Evolutionary conservation across 2,797 vertebrate species (phyloP), one percentile per base, ranked within the genome.

Genomic region (Pteronotus mesoamericanus): DNA sequence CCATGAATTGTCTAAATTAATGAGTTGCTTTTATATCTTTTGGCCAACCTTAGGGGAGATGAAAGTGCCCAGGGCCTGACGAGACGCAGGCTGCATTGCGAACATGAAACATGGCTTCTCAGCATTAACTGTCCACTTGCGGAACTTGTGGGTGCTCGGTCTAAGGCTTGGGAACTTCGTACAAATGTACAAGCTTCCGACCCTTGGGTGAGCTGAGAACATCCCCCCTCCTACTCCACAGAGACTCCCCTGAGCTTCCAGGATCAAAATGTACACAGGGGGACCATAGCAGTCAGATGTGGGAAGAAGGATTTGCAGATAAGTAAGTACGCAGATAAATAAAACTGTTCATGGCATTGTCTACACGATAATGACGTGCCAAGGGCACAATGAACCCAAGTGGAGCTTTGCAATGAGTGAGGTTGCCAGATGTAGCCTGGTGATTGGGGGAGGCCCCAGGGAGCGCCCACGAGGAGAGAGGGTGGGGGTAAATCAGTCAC

Each of bases 381-480:
- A 53, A 44, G 94, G 92, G 92, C 80, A 61, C 90, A 85, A 80
- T 86, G 94, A 96, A 82, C 0, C 0, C 48, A 94, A 85, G 53
- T 0, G 66, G 69, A 57, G 83, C 93, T 95, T 9, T 9, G 59
- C n/a, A 91, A 68, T 10, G 29, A 97, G 74, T 64, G n/a, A 22
- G 57, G 79, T 21, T 93, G 94, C 95, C 97, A 97, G 96, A 89
- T 96, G 95, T 11, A 53, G 74, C 85, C 22, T 19, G 44, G 93
- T 87, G 95, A 96, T 96, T 69, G 69, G 94, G 95, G 61, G 44
- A 29, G 48, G 0, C 72, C 57, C 66, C 4, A 15, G 82, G 90
- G 92, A 88, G n/a, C 32, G 5, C 64, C 94, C 78, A 66, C 1
- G 74, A 95, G 74, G 72, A 89, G 88, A 91, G 95, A 72, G 66